phyloP scores from a whole-genome alignment of 1,140 invertebrate genomes.

The Ooceraea biroi region DNA sequence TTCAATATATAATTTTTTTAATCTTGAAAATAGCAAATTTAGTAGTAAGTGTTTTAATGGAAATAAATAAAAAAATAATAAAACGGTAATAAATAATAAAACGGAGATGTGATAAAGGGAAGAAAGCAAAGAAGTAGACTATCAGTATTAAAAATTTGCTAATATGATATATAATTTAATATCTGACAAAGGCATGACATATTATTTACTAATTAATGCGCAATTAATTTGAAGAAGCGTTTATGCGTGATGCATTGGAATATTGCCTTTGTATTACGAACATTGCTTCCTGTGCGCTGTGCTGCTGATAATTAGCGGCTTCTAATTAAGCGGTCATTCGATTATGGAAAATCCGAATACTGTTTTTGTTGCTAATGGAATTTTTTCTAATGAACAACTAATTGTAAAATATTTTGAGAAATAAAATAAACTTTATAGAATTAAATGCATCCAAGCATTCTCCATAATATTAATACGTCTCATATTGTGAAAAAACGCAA shows the following conservation, averaged over 20 bases:
- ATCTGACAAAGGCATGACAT: not conserved
- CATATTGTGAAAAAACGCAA: too few relatives aligned
- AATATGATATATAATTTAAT: not conserved
- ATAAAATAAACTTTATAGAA: too few relatives aligned
- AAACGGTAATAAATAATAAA: not conserved
- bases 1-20: slow-evolving; percentile 6
- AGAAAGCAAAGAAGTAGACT: not conserved
- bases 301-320: slow-evolving; percentile 33
- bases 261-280: slow-evolving; percentile 31
- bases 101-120: not conserved
- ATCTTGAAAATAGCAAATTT: not conserved
- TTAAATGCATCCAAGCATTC: too few relatives aligned
- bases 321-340: slow-evolving; percentile 42
- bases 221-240: slow-evolving; percentile 44
- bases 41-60: not conserved
- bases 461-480: too few relatives aligned
- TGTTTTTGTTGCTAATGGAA: not conserved
- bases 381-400: slow-evolving; percentile 14
- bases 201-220: slow-evolving; percentile 44
- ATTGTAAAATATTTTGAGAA: not conserved
- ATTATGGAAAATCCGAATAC: not conserved
- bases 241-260: slow-evolving; percentile 22
- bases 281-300: not conserved
- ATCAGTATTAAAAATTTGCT: slow-evolving; percentile 9
- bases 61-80: not conserved